These are phyloP conservation scores for Seriola rivoliana DNA, from an alignment of 2,113 vertebrate genomes.

Conservation along the genomic window DNA sequence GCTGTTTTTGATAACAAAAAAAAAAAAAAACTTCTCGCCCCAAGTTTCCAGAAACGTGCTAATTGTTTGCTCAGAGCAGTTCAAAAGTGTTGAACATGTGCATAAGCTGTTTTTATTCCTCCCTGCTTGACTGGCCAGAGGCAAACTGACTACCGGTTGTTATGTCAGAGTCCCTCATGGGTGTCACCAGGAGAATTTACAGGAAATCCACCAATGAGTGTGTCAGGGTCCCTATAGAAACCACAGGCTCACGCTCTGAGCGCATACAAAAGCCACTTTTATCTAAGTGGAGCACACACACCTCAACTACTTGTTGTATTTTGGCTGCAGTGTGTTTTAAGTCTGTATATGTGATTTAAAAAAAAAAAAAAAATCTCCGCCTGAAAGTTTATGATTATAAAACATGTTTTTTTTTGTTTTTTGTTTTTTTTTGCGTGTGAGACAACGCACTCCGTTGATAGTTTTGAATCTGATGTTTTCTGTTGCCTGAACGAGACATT, in stretches of 20 bases:
- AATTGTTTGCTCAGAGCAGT: constrained; percentile 76
- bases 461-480: not conserved
- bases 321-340: constrained; percentile 23
- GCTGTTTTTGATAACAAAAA: constrained; percentile 49
- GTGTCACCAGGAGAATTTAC: constrained; percentile 81
- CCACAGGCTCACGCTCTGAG: constrained; percentile 73
- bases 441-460: too few relatives aligned
- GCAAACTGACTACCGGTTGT: constrained; percentile 84
- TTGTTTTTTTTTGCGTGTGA: too few relatives aligned
- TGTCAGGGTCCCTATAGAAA: constrained; percentile 76
- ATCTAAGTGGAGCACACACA: constrained; percentile 62
- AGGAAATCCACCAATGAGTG: constrained; percentile 82
- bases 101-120: constrained; percentile 79
- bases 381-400: constrained; percentile 7
- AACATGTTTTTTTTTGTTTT: too few relatives aligned
- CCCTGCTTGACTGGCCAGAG: constrained; percentile 77
- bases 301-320: constrained; percentile 41
- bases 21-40: constrained; percentile 26
- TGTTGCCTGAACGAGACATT: constrained; percentile 15
- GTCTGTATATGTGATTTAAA: not conserved
- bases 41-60: constrained; percentile 57
- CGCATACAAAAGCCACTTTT: constrained; percentile 66
- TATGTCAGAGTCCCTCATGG: constrained; percentile 80
- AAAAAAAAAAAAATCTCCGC: not conserved
- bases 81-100: constrained; percentile 74